A percentile compares a stretch with the other conserved stretches of the same genome.
phyloP scores from a whole-genome alignment of 2,888 invertebrate species.

The Scaptomyza reducta region DNA sequence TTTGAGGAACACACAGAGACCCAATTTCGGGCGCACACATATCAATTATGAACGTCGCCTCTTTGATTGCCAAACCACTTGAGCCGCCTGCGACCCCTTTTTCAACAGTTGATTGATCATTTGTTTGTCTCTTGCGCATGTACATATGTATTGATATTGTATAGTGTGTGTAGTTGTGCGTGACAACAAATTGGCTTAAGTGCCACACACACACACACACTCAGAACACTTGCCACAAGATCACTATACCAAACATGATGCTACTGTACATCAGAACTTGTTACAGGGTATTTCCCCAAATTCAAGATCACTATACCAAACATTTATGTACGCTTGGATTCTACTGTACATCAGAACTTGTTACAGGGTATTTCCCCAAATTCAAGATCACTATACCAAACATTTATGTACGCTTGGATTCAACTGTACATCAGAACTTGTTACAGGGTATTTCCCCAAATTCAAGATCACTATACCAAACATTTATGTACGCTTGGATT shows the following conservation, averaged over 20 bases:
- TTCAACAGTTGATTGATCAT: slow-evolving; percentile 76
- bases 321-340: no score
- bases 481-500: no score
- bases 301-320: not conserved
- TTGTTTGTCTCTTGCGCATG: slow-evolving; percentile 63
- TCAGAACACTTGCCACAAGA: not conserved
- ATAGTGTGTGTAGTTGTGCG: slow-evolving; percentile 43
- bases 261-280: slow-evolving; percentile 6
- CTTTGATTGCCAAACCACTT: slow-evolving; percentile 79
- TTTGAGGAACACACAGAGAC: slow-evolving; percentile 1
- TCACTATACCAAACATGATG: not conserved
- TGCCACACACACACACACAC: slow-evolving; percentile 35
- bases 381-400: not conserved
- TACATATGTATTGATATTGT: slow-evolving; percentile 3
- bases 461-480: not conserved
- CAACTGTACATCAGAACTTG: slow-evolving; percentile 5
- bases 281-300: not conserved
- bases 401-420: no score
- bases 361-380: not conserved
- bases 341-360: slow-evolving; percentile 6
- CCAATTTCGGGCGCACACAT: slow-evolving; percentile 49
- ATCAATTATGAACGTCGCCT: slow-evolving; percentile 73
- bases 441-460: not conserved
- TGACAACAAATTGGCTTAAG: slow-evolving; percentile 74
- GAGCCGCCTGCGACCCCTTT: slow-evolving; percentile 60